These are phyloP conservation scores for Tetramorium bicarinatum DNA, from an alignment of 2,888 invertebrate species.

Conservation along the genomic window DNA sequence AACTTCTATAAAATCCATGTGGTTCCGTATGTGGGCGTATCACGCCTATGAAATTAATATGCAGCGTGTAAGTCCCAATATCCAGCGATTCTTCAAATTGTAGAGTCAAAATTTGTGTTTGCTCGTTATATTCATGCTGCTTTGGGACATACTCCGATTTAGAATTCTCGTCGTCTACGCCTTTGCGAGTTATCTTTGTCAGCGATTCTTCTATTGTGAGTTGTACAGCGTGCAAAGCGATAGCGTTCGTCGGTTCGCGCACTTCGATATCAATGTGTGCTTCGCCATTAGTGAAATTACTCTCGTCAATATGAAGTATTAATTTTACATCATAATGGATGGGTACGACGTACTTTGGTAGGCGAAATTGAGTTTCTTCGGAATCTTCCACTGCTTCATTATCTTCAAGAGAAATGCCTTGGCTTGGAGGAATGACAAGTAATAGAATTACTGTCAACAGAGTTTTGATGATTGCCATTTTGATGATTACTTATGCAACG, in stretches of 20 bases:
- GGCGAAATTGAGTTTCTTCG: constrained; percentile 76
- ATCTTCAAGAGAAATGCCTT: not conserved
- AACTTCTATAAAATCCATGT: constrained; percentile 90
- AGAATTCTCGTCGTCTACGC: constrained; percentile 4
- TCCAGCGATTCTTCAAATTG: constrained; percentile 59
- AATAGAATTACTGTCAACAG: not conserved
- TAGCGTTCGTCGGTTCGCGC: constrained; percentile 48
- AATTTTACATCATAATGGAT: constrained; percentile 87
- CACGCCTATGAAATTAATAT: constrained; percentile 88
- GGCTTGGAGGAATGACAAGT: not conserved
- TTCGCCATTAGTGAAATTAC: constrained; percentile 71
- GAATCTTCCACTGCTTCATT: not conserved
- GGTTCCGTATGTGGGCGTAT: constrained; percentile 87
- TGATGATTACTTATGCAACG: not conserved
- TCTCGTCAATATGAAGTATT: constrained; percentile 86
- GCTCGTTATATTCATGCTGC: constrained; percentile 44
- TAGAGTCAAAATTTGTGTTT: constrained; percentile 61
- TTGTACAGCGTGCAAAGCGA: constrained; percentile 49
- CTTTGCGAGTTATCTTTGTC: constrained; percentile 47
- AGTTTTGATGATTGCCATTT: not conserved
- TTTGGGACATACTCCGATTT: constrained; percentile 15
- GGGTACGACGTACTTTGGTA: constrained; percentile 87
- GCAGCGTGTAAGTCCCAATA: constrained; percentile 88
- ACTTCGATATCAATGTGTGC: constrained; percentile 62
- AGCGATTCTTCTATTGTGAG: constrained; percentile 45